Base-by-base conservation (phyloP, 2,888 invertebrate genomes). In the Hemistola chrysoprasaria region DNA sequence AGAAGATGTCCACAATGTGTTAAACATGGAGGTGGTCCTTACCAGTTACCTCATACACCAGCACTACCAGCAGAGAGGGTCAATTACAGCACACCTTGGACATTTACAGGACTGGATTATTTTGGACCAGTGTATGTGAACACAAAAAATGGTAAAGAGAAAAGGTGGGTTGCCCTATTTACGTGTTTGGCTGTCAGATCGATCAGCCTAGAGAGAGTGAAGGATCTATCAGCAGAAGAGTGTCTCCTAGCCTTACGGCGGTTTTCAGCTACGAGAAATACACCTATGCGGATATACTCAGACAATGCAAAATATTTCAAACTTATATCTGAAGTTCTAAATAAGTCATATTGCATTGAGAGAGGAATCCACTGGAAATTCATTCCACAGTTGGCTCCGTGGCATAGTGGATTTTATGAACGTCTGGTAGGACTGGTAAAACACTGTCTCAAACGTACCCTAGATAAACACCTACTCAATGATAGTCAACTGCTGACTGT, bases 361-460 rank as follows among this genome's bases (percentile, higher is more conserved):
- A 47, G 49, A 1, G 23, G 27, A 1, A 46, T 56, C 0, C 7
- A 22, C 7, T 54, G 54, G 56, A 47, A 25, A 22, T 51, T 54
- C 9, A 56, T 56, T 3, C 38, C 49, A 0, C 37, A 50, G 9
- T 27, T 53, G 1, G 49, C 55, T 0, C 56, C 55, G 1, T 56
- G 54, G 54, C 22, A 24, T 20, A 54, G 54, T 0, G 56, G 59
- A 0, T 43, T 47, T 8, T 59, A 59, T 24, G 56, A 59, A 23
- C 9, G 50, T 8, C 2, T 57, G 2, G 11, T 46, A 1, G 40
- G 28, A 3, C 3, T 34, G 1, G 33, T 34, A 1, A 34, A 34
- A 10, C 5, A 34, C 5, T 26, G 35, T 22, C 2, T 35, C 8
- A 22, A 27, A 22, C 7, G 28, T 4, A 22, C 35, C 8, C n/a